Conservation (phyloP, 2,797 vertebrate species). For the Gephyroberyx darwinii region DNA sequence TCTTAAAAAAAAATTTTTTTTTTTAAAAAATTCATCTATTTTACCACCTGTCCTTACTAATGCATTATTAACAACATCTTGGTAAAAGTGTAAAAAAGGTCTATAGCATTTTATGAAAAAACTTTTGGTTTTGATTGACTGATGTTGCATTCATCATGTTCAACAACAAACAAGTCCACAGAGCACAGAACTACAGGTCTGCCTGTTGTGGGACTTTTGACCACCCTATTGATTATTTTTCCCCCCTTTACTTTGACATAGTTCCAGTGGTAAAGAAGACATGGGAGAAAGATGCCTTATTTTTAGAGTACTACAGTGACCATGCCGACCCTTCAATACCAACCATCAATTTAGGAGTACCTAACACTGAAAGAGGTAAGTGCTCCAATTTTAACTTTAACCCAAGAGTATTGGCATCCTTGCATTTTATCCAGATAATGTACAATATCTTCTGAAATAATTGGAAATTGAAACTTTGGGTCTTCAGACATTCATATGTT, state of each 20-base stretch:
- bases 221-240: slow-evolving; percentile 39
- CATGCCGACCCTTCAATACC: slow-evolving; percentile 89
- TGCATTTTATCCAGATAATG: no score
- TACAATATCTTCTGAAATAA: no score
- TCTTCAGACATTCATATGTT: no score
- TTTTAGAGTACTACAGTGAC: slow-evolving; percentile 95
- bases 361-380: slow-evolving; percentile 96
- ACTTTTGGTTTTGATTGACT: not conserved
- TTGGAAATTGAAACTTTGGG: no score
- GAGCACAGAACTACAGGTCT: slow-evolving; percentile 12
- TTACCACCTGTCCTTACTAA: not conserved
- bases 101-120: slow-evolving; percentile 22
- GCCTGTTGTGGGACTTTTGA: slow-evolving; percentile 31
- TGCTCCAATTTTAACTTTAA: slow-evolving; percentile 11
- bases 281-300: slow-evolving; percentile 88
- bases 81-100: not conserved
- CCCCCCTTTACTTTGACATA: slow-evolving; percentile 60
- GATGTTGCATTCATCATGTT: not conserved
- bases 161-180: not conserved
- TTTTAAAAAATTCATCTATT: no score
- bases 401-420: no score
- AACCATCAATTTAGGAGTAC: slow-evolving; percentile 90
- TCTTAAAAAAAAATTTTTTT: no score
- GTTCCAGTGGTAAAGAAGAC: slow-evolving; percentile 97
- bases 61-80: not conserved